A percentile compares a stretch with the other conserved stretches of the same genome.
These are phyloP conservation scores for Cydia amplana DNA, from an alignment of 1,140 invertebrate genomes.

Conservation along the genomic window DNA sequence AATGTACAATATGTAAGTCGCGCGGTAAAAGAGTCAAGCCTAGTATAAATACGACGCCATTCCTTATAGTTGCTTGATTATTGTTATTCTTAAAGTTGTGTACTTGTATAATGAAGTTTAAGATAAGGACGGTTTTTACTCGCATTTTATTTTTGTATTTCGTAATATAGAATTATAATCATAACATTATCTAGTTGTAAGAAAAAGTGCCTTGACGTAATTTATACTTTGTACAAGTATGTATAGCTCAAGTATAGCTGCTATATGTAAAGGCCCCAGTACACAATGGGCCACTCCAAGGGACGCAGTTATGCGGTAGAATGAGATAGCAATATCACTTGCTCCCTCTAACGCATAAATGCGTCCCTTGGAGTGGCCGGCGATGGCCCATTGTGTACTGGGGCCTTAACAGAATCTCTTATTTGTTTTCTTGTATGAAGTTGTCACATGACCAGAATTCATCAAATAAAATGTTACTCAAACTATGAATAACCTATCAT, in stretches of 20 bases:
- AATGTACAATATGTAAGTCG: not conserved
- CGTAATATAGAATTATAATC: not conserved
- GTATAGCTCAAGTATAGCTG: no score
- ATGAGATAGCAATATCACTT: no score
- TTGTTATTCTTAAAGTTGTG: not conserved
- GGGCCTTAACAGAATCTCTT: conserved; percentile 13
- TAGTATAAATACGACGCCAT: not conserved
- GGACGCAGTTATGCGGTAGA: no score
- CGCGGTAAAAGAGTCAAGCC: not conserved
- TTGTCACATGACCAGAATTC: not conserved
- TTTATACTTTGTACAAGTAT: not conserved
- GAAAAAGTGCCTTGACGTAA: conserved; percentile 5
- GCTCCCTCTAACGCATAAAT: no score
- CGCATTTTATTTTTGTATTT: not conserved
- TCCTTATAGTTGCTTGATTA: not conserved
- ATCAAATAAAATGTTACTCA: not conserved
- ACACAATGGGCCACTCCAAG: no score
- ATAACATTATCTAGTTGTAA: not conserved
- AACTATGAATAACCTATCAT: not conserved
- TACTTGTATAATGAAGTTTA: not conserved
- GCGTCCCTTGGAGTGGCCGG: no score
- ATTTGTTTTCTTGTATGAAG: not conserved
- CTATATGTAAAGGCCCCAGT: no score
- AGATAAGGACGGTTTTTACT: not conserved
- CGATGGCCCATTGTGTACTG: no score